Conservation (phyloP, 2,113 vertebrate species). For the Reinhardtius hippoglossoides region DNA sequence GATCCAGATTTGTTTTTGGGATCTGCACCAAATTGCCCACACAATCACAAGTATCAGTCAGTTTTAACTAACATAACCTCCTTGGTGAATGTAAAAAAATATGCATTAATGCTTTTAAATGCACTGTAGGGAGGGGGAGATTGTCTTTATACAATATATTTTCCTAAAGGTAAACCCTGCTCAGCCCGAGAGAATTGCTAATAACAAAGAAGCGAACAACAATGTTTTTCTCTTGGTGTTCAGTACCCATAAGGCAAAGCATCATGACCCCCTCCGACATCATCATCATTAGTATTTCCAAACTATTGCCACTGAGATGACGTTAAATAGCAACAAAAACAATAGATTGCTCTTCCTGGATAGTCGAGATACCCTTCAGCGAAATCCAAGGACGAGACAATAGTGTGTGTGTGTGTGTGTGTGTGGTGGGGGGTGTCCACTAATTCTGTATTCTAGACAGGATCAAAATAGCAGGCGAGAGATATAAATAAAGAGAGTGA, state of each 20-base stretch:
- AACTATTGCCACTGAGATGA: slow-evolving; percentile 41
- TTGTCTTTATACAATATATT: background rate
- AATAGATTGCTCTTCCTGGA: slow-evolving; percentile 73
- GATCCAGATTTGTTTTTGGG: too few relatives aligned
- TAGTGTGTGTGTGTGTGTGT: background rate
- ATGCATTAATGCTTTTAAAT: too few relatives aligned
- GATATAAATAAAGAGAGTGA: slow-evolving; percentile 88
- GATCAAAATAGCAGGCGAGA: slow-evolving; percentile 88
- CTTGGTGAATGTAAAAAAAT: too few relatives aligned
- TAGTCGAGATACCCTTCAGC: slow-evolving; percentile 86
- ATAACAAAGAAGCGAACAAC: slow-evolving; percentile 10
- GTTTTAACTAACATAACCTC: too few relatives aligned
- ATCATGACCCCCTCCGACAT: slow-evolving; percentile 23
- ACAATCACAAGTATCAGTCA: too few relatives aligned
- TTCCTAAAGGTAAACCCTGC: slow-evolving; percentile 6
- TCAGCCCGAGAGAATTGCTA: slow-evolving; percentile 1
- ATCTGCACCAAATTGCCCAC: too few relatives aligned
- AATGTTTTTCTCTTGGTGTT: background rate
- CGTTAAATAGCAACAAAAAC: slow-evolving; percentile 68
- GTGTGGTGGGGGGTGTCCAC: slow-evolving; percentile 57
- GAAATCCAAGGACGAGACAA: slow-evolving; percentile 82
- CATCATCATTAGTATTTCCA: slow-evolving; percentile 48
- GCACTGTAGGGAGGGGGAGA: background rate
- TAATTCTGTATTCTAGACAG: slow-evolving; percentile 88
- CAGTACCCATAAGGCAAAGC: slow-evolving; percentile 43